Conservation (phyloP, 2,888 invertebrate species). For the Blera fallax region DNA sequence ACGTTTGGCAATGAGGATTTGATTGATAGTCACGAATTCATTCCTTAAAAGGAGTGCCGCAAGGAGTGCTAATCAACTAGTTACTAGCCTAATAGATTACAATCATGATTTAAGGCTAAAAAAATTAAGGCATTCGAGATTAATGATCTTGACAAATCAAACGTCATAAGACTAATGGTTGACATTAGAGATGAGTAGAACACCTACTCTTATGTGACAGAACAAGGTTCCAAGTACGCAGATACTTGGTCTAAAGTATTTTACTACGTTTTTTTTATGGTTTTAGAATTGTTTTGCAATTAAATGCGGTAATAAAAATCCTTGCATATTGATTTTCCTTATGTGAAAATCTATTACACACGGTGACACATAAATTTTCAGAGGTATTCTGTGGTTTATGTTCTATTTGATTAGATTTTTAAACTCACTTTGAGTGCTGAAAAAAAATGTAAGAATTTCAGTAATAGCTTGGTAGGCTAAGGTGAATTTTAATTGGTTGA, state of each 20-base stretch:
- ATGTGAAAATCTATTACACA: neutral
- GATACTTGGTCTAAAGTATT: neutral
- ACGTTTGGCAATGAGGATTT: neutral
- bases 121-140: neutral
- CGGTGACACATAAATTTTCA: neutral
- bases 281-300: neutral
- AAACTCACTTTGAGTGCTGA: neutral
- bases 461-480: neutral
- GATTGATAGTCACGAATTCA: neutral
- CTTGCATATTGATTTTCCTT: neutral
- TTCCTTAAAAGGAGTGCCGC: neutral
- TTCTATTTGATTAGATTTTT: neutral
- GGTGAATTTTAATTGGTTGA: neutral
- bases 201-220: no score
- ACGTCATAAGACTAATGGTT: neutral
- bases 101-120: neutral
- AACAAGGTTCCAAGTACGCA: neutral
- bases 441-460: constrained; percentile 5
- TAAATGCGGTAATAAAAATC: neutral
- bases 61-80: neutral
- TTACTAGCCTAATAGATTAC: neutral
- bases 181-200: neutral
- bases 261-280: neutral
- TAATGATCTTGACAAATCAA: neutral
- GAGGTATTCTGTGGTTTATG: neutral